phyloP scores from a whole-genome alignment of 2,797 vertebrate genomes.

The Scyliorhinus canicula region DNA sequence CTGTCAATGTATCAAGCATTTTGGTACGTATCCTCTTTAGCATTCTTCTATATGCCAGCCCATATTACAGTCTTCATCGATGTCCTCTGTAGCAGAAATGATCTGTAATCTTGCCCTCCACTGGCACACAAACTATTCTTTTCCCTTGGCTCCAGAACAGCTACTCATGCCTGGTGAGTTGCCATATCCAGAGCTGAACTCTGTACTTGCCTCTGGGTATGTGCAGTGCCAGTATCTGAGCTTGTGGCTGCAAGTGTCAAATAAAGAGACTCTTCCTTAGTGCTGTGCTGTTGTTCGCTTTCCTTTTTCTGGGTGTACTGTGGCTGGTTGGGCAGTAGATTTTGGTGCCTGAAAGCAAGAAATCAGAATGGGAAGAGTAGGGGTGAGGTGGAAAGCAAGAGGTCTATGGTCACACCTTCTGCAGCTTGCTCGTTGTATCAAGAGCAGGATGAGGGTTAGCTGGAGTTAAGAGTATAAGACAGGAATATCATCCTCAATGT shows the following conservation, averaged over 20 bases:
- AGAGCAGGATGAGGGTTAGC: neutral
- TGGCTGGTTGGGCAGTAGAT: neutral
- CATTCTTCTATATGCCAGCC: neutral
- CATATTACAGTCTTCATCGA: neutral
- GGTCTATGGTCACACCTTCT: neutral
- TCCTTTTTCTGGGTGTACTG: neutral
- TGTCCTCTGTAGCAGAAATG: neutral
- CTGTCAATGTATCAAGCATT: neutral
- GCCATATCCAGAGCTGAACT: neutral
- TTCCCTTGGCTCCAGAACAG: neutral
- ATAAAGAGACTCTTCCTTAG: neutral
- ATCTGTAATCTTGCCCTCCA: neutral
- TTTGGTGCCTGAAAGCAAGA: neutral
- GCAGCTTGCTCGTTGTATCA: neutral
- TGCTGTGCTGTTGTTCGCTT: neutral
- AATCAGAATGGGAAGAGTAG: too few species aligned
- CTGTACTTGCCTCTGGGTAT: neutral
- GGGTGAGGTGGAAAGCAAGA: neutral
- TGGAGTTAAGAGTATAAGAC: neutral
- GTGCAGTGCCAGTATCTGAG: neutral
- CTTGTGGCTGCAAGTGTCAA: neutral
- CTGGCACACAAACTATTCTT: neutral
- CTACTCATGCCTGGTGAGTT: neutral
- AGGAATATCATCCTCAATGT: neutral
- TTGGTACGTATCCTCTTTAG: neutral